Percentiles rank a stretch among this genome's conserved stretches.
phyloP scores from a whole-genome alignment of 2,888 invertebrate genomes.

The Cylloceria caligata region DNA sequence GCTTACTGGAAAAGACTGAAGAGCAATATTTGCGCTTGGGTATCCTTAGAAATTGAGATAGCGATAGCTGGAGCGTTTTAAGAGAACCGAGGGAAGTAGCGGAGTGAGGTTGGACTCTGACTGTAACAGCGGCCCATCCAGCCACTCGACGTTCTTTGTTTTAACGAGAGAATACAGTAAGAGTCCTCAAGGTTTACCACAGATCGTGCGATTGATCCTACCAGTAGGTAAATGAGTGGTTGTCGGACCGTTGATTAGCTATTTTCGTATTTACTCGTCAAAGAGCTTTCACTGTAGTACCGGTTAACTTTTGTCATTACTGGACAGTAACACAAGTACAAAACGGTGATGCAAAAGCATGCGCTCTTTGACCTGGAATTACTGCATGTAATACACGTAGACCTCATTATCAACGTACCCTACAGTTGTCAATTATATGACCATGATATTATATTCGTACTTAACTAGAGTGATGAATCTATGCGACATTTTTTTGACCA shows the following conservation, averaged over 20 bases:
- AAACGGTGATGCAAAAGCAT: conserved; percentile 32
- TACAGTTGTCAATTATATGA: not conserved
- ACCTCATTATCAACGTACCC: not conserved
- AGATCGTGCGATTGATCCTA: not conserved
- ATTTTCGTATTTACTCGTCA: conserved; percentile 20
- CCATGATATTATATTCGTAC: not conserved
- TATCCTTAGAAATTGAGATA: conserved; percentile 19
- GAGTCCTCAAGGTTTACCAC: conserved; percentile 1
- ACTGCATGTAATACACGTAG: conserved; percentile 28
- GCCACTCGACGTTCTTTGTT: conserved; percentile 48
- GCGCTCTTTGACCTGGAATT: not conserved
- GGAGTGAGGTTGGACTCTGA: conserved; percentile 29
- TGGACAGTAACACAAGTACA: conserved; percentile 12
- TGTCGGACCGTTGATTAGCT: not conserved
- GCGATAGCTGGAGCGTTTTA: not conserved
- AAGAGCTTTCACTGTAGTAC: not conserved
- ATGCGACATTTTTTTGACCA: too few species aligned
- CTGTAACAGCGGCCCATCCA: conserved; percentile 13
- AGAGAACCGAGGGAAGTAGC: conserved; percentile 8
- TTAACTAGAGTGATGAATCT: too few species aligned
- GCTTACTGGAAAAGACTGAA: conserved; percentile 13
- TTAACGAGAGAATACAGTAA: conserved; percentile 41
- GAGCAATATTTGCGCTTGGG: conserved; percentile 37
- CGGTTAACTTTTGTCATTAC: conserved; percentile 62
- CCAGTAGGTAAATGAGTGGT: not conserved